Evolutionary conservation across 2,113 vertebrate genomes (phyloP), one percentile per base, ranked within the genome.

Genomic region (Candoia aspera): DNA sequence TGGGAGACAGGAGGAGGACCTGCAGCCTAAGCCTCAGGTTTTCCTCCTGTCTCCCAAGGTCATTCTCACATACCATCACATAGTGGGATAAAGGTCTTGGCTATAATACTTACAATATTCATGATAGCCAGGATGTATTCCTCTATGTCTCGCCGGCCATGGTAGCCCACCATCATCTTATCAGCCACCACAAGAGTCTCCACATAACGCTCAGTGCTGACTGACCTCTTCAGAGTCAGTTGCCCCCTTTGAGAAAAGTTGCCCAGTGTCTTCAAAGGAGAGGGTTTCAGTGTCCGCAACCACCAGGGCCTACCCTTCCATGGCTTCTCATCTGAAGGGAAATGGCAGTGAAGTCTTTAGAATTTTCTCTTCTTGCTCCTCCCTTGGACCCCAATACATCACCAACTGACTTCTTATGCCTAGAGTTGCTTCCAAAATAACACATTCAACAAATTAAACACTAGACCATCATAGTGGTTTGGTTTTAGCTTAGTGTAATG

Each of bases 141-240:
- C 94, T 99, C 99, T n/a, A 99, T 99, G 93, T 99, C 99, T 19
- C 99, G 96, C 60, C 99, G 98, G 8, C 99, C 99, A 0, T 99
- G 99, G 97, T 99, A 99, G 12, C 98, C 99, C 95, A 99, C 99
- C 99, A 99, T 99, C 99, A 99, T 99, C 96, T 99, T 99, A 97
- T 99, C 99, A 0, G 98, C 99, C 84, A 99, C 99, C 95, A 99
- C 99, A 95, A 99, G 97, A 0, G 99, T 99, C 97, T 99, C 99
- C 95, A 99, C 99, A 4, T 99, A 99, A 95, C 98, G 99, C 97
- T 99, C 99, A 0, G 98, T 98, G 98, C 98, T 98, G 86, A 99
- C 99, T 0, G 99, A 99, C 79, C 99, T 98, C 97, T 99, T 99
- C 59, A 99, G 97, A 53, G 99, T 99, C 42, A 98, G 97, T 96